These are phyloP conservation scores for Panthera leo DNA, from an alignment of 2,113 vertebrate genomes.

Conservation along the genomic window DNA sequence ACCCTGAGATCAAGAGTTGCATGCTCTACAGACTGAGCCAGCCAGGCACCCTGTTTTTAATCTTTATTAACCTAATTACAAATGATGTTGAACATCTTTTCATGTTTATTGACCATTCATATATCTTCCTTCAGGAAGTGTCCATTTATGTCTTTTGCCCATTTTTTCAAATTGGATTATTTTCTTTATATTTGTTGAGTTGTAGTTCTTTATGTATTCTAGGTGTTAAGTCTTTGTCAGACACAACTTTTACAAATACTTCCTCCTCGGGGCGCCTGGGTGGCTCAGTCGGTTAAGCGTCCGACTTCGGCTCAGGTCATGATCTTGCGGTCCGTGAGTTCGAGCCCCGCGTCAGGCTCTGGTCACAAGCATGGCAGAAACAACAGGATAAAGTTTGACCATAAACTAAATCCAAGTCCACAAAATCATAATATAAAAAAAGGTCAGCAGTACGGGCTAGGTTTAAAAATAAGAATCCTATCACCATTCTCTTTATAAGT, in stretches of 20 bases:
- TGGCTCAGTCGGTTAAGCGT: too few relatives aligned
- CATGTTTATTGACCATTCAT: not conserved
- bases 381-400: not conserved
- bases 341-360: too few relatives aligned
- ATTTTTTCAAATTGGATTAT: not conserved
- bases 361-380: not conserved
- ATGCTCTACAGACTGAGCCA: not conserved
- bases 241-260: not conserved
- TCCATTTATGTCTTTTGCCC: not conserved
- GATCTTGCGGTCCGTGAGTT: too few relatives aligned
- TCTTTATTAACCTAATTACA: not conserved
- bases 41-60: not conserved
- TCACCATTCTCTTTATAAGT: not conserved
- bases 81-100: not conserved
- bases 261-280: not conserved
- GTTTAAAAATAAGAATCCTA: conserved; percentile 7
- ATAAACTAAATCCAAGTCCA: not conserved
- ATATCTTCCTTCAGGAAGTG: not conserved
- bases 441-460: not conserved
- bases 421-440: not conserved
- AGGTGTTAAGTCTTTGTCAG: not conserved
- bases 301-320: too few relatives aligned
- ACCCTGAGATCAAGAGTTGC: not conserved
- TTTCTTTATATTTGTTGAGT: not conserved
- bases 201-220: not conserved